Conservation (phyloP, 1,140 invertebrate genomes). For the Scaptomyza montana region DNA sequence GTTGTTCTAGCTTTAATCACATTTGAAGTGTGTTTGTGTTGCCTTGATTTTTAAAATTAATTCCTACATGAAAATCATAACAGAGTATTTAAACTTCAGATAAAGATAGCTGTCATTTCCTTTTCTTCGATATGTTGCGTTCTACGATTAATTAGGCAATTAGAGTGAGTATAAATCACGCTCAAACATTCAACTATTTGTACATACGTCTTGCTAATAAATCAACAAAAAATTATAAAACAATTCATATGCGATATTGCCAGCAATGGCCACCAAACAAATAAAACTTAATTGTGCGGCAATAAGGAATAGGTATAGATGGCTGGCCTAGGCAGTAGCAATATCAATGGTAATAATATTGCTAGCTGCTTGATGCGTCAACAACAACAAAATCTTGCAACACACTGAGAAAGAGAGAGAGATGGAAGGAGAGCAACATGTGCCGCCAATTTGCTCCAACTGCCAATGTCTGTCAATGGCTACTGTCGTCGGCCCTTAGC, state of each 20-base stretch:
- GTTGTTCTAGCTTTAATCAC: slow-evolving; percentile 58
- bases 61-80: neutral
- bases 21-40: slow-evolving; percentile 38
- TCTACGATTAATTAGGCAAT: slow-evolving; percentile 69
- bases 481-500: slow-evolving; percentile 41
- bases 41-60: no score
- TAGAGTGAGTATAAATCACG: slow-evolving; percentile 33
- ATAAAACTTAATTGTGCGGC: slow-evolving; percentile 42
- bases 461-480: slow-evolving; percentile 73
- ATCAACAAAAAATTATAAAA: slow-evolving; percentile 71
- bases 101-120: neutral
- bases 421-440: slow-evolving; percentile 46
- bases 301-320: slow-evolving; percentile 22
- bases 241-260: slow-evolving; percentile 56
- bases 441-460: slow-evolving; percentile 75
- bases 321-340: no score
- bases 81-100: neutral
- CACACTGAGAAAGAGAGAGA: no score
- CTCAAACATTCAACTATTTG: no score
- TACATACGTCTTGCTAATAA: slow-evolving; percentile 41
- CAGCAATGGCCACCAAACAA: neutral
- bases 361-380: slow-evolving; percentile 3
- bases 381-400: neutral
- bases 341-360: neutral
- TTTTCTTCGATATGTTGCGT: neutral